Conservation (phyloP, 2,113 vertebrate genomes). For the Grantiella picta region DNA sequence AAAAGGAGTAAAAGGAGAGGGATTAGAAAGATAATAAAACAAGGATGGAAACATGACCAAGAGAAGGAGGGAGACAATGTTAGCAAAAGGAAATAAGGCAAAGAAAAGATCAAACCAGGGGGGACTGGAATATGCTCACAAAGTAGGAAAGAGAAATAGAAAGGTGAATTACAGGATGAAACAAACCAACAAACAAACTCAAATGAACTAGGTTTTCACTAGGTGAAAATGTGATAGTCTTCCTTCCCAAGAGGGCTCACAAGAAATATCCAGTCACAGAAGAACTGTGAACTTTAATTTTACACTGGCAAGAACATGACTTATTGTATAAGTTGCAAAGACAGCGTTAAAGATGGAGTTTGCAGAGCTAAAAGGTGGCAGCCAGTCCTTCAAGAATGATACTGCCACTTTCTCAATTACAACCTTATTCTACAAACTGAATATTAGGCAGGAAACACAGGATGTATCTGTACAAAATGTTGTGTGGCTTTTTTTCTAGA, state of each 20-base stretch:
- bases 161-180: neutral
- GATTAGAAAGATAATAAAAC: neutral
- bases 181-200: neutral
- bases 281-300: neutral
- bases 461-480: neutral
- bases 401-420: neutral
- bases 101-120: neutral
- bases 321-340: neutral
- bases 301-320: neutral
- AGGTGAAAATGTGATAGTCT: neutral
- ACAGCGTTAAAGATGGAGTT: neutral
- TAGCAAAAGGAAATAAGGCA: neutral
- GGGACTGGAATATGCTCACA: neutral
- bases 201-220: neutral
- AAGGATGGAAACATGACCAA: neutral
- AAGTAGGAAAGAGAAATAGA: neutral
- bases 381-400: neutral
- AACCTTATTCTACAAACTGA: neutral
- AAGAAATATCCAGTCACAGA: neutral
- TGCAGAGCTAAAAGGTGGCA: neutral
- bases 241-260: neutral
- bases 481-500: accelerated
- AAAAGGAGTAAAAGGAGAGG: neutral
- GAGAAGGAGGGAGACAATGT: neutral
- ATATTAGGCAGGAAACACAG: neutral